Conservation (phyloP, 2,888 invertebrate genomes). For the Electrophaes corylata region DNA sequence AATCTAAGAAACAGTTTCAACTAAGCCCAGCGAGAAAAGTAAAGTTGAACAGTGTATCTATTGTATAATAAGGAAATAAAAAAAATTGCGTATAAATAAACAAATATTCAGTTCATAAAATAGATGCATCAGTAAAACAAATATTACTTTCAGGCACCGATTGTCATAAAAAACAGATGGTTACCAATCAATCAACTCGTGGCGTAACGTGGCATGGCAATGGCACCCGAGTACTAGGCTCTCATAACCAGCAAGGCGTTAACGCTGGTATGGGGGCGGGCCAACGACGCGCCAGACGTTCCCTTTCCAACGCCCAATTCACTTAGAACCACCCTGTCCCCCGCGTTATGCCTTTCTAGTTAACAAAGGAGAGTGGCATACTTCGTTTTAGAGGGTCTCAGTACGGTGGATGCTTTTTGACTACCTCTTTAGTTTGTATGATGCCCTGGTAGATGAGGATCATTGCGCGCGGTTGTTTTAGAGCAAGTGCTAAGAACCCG, state of each 20-base stretch:
- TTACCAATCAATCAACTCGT: conserved; percentile 43
- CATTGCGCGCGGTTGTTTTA: conserved; percentile 46
- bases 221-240: conserved; percentile 72
- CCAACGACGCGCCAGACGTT: conserved; percentile 72
- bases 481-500: conserved; percentile 7
- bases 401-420: conserved; percentile 52
- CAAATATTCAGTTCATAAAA: not conserved
- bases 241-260: conserved; percentile 76
- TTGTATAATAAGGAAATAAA: not conserved
- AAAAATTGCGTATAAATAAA: too few species aligned
- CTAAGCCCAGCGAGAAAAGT: not conserved
- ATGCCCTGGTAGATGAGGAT: conserved; percentile 67
- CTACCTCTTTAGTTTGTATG: conserved; percentile 59
- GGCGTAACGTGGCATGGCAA: conserved; percentile 55
- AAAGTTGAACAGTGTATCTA: not conserved
- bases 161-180: conserved; percentile 29
- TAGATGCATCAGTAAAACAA: conserved; percentile 24
- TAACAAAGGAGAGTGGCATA: conserved; percentile 52
- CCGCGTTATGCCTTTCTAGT: conserved; percentile 48
- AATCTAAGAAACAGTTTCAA: conserved; percentile 4
- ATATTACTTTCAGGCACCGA: conserved; percentile 16
- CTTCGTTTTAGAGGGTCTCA: conserved; percentile 54
- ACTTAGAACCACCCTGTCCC: conserved; percentile 69
- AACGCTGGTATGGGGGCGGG: conserved; percentile 76
- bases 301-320: conserved; percentile 74